These are phyloP conservation scores for Drosophila sturtevanti DNA, from an alignment of 1,140 invertebrate species.

Conservation along the genomic window DNA sequence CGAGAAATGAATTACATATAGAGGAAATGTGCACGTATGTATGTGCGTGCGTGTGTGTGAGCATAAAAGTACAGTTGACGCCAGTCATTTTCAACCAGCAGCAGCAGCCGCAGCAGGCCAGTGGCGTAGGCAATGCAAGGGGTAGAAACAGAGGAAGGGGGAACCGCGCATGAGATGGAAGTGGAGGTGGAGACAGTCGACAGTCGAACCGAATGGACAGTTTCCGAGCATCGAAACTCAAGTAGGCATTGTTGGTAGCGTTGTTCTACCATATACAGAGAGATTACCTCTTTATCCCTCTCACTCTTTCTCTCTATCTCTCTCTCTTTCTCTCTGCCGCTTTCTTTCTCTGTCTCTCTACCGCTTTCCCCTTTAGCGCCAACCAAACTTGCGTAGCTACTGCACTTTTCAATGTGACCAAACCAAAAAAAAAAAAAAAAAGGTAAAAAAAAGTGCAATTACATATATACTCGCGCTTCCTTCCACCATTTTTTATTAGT, in stretches of 20 bases:
- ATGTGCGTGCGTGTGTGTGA: slow-evolving; percentile 46
- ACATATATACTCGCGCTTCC: slow-evolving; percentile 42
- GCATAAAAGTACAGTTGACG: slow-evolving; percentile 75
- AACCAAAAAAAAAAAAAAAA: no score
- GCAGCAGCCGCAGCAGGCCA: slow-evolving; percentile 22
- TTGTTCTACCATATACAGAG: slow-evolving; percentile 39
- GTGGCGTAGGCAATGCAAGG: slow-evolving; percentile 11
- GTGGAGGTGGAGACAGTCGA: slow-evolving; percentile 20
- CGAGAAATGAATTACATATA: slow-evolving; percentile 45
- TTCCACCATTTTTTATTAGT: slow-evolving; percentile 38
- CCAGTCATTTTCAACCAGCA: slow-evolving; percentile 70
- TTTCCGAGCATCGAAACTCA: slow-evolving; percentile 45
- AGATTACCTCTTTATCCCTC: background rate
- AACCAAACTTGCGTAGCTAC: slow-evolving; percentile 53
- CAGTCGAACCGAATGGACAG: slow-evolving; percentile 44
- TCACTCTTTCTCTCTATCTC: background rate
- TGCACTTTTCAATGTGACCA: slow-evolving; percentile 24
- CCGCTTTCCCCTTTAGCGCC: background rate
- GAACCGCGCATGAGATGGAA: background rate
- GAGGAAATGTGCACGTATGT: slow-evolving; percentile 9
- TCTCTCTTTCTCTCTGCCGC: slow-evolving; percentile 18
- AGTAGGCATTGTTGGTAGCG: slow-evolving; percentile 21
- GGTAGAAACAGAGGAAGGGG: no score
- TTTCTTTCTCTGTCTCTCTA: slow-evolving; percentile 25
- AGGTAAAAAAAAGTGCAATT: slow-evolving; percentile 48